Percentiles rank a stretch among this genome's conserved stretches.
Evolutionary conservation across 2,888 invertebrate species (phyloP).

Genomic region (Apotomis turbidana): DNA sequence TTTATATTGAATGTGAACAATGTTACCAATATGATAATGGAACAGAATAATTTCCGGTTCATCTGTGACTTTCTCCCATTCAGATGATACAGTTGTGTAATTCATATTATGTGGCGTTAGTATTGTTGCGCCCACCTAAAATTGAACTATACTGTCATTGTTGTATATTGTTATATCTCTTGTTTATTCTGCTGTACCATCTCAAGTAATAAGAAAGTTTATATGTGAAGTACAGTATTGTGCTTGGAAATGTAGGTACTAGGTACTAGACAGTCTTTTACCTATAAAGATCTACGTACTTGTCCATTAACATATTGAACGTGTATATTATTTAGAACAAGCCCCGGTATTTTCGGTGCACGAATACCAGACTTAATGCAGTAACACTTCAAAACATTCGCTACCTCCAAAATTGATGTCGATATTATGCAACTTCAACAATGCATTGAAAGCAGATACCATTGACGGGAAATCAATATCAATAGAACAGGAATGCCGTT

Average conservation of each 20-base stretch:
- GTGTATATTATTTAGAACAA: too few relatives aligned
- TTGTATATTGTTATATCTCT: not conserved
- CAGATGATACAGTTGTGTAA: slow-evolving; percentile 3
- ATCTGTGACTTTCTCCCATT: slow-evolving; percentile 26
- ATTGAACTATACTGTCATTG: not conserved
- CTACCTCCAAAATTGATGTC: not conserved
- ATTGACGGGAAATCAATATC: slow-evolving; percentile 10
- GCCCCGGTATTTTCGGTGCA: not conserved
- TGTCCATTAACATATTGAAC: too few relatives aligned
- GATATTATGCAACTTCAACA: not conserved
- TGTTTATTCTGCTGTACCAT: not conserved
- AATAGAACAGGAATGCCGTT: slow-evolving; percentile 4
- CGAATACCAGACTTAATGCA: not conserved
- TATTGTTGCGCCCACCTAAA: slow-evolving; percentile 11
- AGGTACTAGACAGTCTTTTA: too few relatives aligned
- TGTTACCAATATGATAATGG: slow-evolving; percentile 7
- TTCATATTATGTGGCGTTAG: not conserved
- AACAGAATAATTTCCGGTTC: slow-evolving; percentile 17
- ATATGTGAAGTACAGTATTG: too few relatives aligned
- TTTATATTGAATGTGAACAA: too few relatives aligned
- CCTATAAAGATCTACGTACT: too few relatives aligned
- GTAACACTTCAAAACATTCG: too few relatives aligned
- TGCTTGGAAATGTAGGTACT: too few relatives aligned
- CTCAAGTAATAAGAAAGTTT: not conserved
- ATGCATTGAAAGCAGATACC: not conserved